Conservation (phyloP, 2,113 vertebrate species). For the Ovis canadensis region DNA sequence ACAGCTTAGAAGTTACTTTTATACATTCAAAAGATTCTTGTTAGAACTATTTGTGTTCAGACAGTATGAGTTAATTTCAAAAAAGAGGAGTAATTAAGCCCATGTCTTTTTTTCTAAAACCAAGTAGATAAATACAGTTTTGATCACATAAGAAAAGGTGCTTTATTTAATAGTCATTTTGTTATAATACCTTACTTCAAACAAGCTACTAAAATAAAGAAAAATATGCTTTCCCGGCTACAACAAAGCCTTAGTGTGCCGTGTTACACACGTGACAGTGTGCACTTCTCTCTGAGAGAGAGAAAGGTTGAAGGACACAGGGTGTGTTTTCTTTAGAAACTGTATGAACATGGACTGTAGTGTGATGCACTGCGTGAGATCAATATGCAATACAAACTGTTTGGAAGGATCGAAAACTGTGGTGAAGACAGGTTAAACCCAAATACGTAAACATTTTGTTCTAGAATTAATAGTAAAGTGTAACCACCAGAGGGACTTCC, state of each 20-base stretch:
- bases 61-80: constrained; percentile 22
- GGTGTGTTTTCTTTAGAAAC: not conserved
- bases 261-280: not conserved
- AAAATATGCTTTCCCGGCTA: not conserved
- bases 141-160: not conserved
- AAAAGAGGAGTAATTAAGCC: constrained; percentile 19
- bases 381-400: not conserved
- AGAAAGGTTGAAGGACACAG: not conserved
- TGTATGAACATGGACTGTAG: not conserved
- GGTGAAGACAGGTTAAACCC: not conserved
- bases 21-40: not conserved
- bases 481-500: not conserved
- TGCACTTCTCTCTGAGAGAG: not conserved
- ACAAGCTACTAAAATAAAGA: not conserved
- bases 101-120: not conserved
- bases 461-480: not conserved
- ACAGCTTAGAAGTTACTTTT: not conserved
- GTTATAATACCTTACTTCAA: not conserved
- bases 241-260: not conserved
- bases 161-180: constrained; percentile 10
- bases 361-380: not conserved
- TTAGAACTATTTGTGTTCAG: not conserved
- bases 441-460: not conserved
- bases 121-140: constrained; percentile 20
- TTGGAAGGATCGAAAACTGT: not conserved